Evolutionary conservation across 2,113 vertebrate species (phyloP), one percentile per base, ranked within the genome.

Genomic region (Gallinago undulata): DNA sequence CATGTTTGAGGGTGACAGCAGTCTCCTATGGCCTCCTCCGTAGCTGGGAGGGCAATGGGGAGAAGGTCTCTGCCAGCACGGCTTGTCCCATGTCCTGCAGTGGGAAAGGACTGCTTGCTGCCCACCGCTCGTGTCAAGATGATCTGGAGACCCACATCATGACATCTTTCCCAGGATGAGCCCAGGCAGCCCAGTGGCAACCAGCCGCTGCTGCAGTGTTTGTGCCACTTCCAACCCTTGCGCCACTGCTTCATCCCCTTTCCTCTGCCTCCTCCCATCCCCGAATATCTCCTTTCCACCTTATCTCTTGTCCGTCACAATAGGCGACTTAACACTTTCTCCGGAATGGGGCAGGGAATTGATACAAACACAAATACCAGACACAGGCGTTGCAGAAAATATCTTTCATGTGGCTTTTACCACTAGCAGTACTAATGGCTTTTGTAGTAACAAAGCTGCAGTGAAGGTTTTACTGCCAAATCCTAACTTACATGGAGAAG

Each of bases 121-220:
- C 0, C 0, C 30, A 55, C 9, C 2, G 1, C 33, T 57, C 31
- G 0, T 4, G 17, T 37, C 37, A 43, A 53, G 12, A 25, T 53
- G 19, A 63, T n/a, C 47, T 5, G 23, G 60, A 31, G 18, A 60
- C 9, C 31, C 25, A 9, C 3, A 5, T 63, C 33, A 76, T 53
- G 15, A 35, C 12, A 24, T 17, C 19, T 53, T 55, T 12, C 39
- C 24, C 13, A 18, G 39, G 18, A 39, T 22, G 77, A 45, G 12
- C 1, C 43, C 28, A 43, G 43, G 31, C n/a, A 39, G 21, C 2
- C 15, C 3, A 37, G 37, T 11, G n/a, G 45, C 80, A 56, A 39
- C 13, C 43, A 56, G 39, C 17, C 1, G 2, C 33, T 60, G 57
- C 33, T 13, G 18, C 45, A 62, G 18, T 7, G 0, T 50, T 70